Base-by-base conservation (phyloP, 1,140 invertebrate species). In the Trachelipus rathkii region DNA sequence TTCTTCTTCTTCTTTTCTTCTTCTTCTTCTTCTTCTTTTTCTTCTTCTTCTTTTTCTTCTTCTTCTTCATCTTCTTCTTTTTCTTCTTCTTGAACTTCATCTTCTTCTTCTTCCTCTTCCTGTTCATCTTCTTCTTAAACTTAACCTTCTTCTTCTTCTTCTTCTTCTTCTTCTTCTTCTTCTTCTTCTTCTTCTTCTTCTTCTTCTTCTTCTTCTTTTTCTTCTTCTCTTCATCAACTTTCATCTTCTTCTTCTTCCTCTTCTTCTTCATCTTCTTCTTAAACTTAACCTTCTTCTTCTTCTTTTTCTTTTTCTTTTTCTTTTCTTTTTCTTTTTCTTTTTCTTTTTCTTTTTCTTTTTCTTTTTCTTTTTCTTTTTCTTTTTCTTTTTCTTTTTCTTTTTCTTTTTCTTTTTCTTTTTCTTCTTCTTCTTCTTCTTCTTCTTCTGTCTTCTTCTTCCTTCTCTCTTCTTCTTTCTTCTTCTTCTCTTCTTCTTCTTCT, bases 371-470 rank as follows among this genome's bases (percentile, higher is more conserved):
- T n/a, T n/a, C n/a, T 53, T 53, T n/a, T 53, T n/a, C n/a, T n/a
- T 53, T n/a, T 53, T n/a, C n/a, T n/a, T n/a, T 53, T 53, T 53
- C 50, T 53, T n/a, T 53, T n/a, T 53, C 50, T 53, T n/a, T 53
- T n/a, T 53, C 50, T 53, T n/a, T 53, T n/a, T 53, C 50, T 53
- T n/a, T 53, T n/a, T 53, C 50, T 53, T n/a, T 53, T n/a, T 53
- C 50, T 53, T n/a, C n/a, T n/a, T 53, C 50, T 53, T n/a, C n/a
- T n/a, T 53, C 50, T 53, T n/a, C n/a, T n/a, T 53, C 50, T 53
- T n/a, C n/a, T n/a, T 53, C n/a, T n/a, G n/a, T n/a, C n/a, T n/a
- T n/a, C n/a, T n/a, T n/a, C n/a, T n/a, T n/a, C n/a, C n/a, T n/a
- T n/a, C n/a, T n/a, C n/a, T n/a, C n/a, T n/a, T 53, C 50, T 53